phyloP scores from a whole-genome alignment of 2,113 vertebrate species.

The Anguilla rostrata region DNA sequence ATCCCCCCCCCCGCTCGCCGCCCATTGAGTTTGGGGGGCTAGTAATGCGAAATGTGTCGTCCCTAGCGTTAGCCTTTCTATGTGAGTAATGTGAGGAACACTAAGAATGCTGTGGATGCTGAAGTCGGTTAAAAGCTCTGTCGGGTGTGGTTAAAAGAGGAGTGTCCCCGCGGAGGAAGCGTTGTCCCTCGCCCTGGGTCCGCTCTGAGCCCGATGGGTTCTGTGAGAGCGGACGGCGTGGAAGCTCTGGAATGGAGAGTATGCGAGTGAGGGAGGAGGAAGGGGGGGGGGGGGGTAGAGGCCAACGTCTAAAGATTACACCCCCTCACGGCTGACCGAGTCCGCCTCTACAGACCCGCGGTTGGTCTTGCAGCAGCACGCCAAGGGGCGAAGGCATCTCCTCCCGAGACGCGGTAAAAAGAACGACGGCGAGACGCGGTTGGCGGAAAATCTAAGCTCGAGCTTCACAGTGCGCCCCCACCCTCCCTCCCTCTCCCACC shows the following conservation, averaged over 20 bases:
- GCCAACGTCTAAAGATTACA: background rate
- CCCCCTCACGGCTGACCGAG: background rate
- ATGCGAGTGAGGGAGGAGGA: background rate
- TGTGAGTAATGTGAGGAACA: background rate
- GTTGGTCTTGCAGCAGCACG: background rate
- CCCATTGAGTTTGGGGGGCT: background rate
- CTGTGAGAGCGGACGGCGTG: conserved; percentile 6
- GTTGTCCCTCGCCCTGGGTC: conserved; percentile 30
- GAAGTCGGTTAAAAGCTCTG: background rate
- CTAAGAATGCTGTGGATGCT: background rate
- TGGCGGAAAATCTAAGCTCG: background rate
- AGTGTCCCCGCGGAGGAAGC: background rate
- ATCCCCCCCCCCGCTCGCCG: background rate
- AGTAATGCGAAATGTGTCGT: background rate
- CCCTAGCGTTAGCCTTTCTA: conserved; percentile 16
- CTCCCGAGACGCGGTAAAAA: background rate
- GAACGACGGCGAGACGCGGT: background rate
- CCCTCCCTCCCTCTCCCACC: background rate
- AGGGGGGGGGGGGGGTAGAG: background rate
- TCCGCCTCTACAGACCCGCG: background rate
- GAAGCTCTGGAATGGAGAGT: background rate
- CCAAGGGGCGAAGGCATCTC: background rate
- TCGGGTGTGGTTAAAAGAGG: conserved; percentile 27
- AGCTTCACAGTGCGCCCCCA: conserved; percentile 20
- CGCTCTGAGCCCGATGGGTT: conserved; percentile 33